Evolutionary conservation across 2,888 invertebrate species (phyloP), one percentile per base, ranked within the genome.

Genomic region (Aradus depressus): DNA sequence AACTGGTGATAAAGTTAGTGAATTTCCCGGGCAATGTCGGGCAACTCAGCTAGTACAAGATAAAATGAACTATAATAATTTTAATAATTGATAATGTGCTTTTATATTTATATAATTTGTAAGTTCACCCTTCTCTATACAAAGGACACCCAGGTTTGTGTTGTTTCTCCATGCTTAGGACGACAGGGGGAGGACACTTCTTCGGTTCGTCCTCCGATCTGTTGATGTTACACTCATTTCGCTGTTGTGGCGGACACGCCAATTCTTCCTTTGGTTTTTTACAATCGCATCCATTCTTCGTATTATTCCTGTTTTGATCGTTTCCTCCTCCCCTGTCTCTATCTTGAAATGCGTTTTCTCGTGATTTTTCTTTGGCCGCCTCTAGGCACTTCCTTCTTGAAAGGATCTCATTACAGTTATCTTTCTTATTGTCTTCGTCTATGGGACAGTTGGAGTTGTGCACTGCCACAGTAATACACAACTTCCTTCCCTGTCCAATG

Each of bases 111-210:
- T 44, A 31, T 26, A 44, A n/a, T 18, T 44, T 19, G 16, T 18
- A 19, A 14, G 19, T 31, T 31, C 32, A 31, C 12, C 26, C n/a
- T 14, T 21, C 35, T 5, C 23, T 12, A 14, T 23, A 44, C 16
- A 44, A 44, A 19, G 44, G 44, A 31, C 44, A 44, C n/a, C 31
- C 44, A 10, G 44, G 44, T 23, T 23, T 6, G 4, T 44, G 44
- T 14, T 44, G 34, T 31, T 10, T 31, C 32, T 44, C 44, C 25
- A 26, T 23, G 26, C 19, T n/a, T n/a, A n/a, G n/a, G n/a, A n/a
- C n/a, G n/a, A n/a, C n/a, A n/a, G n/a, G n/a, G n/a, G n/a, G n/a
- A n/a, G n/a, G n/a, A n/a, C 1, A 14, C 1, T 16, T n/a, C 16
- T 16, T 18, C 26, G n/a, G 16, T 3, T 47, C 19, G 21, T 39